These are phyloP conservation scores for Leptinotarsa defecta DNA, from an alignment of 1,140 invertebrate genomes.

Conservation along the genomic window DNA sequence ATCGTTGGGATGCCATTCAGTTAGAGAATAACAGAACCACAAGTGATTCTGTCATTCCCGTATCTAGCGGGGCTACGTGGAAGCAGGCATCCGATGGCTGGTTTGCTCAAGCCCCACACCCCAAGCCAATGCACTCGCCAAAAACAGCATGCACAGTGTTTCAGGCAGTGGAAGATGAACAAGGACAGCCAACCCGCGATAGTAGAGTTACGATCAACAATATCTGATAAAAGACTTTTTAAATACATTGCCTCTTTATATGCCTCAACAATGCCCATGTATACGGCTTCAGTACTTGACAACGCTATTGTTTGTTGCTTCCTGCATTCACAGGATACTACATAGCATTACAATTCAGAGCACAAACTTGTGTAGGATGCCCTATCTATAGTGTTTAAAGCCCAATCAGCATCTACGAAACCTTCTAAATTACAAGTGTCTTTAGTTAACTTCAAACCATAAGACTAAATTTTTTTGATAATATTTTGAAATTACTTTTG, in stretches of 20 bases:
- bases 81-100: no score
- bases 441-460: neutral
- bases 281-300: neutral
- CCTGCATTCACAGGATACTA: neutral
- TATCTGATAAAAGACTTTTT: no score
- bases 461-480: conserved; percentile 31
- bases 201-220: no score
- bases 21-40: no score
- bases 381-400: neutral
- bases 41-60: no score
- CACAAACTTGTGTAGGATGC: neutral
- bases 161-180: no score
- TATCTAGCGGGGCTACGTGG: no score
- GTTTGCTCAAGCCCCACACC: no score
- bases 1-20: no score
- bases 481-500: conserved; percentile 55
- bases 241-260: neutral
- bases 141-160: no score
- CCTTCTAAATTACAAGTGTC: neutral
- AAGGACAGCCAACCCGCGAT: no score
- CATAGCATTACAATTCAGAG: neutral
- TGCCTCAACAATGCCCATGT: neutral
- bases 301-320: neutral
- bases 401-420: neutral
- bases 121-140: no score